Evolutionary conservation across 35 echinoderm and acorn worm species (phyloP).

Genomic region (Apostichopus californicus): DNA sequence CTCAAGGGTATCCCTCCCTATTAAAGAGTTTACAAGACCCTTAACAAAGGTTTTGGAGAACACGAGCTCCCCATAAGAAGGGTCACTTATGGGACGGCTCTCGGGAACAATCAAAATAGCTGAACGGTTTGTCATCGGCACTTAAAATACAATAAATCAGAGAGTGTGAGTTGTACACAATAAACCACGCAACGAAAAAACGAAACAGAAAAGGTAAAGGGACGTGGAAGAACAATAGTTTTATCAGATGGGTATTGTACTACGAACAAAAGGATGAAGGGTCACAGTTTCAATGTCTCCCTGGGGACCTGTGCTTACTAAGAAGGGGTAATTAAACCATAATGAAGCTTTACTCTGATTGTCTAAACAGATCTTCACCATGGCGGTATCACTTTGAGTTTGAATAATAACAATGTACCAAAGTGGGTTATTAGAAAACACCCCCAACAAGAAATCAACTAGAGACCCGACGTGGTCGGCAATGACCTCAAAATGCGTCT

Average conservation of each 20-base stretch:
- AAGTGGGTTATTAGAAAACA: constrained; percentile 12
- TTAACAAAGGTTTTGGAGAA: background rate
- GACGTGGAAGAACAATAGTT: constrained; percentile 15
- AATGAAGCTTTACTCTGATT: background rate
- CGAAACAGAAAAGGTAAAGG: too few species aligned
- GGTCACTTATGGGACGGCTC: background rate
- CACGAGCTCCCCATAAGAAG: background rate
- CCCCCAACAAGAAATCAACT: background rate
- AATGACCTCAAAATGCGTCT: constrained; percentile 15
- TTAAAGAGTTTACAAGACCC: constrained; percentile 7
- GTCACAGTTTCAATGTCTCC: background rate
- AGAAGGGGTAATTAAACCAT: background rate
- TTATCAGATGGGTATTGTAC: constrained; percentile 7
- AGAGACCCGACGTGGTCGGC: background rate
- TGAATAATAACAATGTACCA: constrained; percentile 22
- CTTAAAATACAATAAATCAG: constrained; percentile 18
- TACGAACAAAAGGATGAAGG: background rate
- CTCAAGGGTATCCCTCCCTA: background rate
- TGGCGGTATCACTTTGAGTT: background rate
- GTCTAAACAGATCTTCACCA: background rate
- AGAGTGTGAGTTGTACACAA: background rate
- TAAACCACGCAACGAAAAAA: background rate
- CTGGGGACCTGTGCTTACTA: background rate
- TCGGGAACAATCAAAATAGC: constrained; percentile 12
- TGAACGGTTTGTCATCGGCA: constrained; percentile 9